Evolutionary conservation across 2,113 vertebrate genomes (phyloP).

Genomic region (Chrysochloris asiatica): DNA sequence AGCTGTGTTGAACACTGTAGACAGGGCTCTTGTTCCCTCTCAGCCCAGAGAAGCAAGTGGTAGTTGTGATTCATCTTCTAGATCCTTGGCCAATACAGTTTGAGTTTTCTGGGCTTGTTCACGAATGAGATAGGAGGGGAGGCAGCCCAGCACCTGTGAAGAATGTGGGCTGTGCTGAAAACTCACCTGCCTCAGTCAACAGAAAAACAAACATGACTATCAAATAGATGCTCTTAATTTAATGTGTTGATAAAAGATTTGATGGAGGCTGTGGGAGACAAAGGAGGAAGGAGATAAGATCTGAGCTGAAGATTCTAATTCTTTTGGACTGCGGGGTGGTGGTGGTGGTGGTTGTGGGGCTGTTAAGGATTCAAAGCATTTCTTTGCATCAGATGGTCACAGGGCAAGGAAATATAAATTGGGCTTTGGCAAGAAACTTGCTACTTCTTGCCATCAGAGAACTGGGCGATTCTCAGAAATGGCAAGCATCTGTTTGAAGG

Average conservation of each 20-base stretch:
- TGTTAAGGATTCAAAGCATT: constrained; percentile 51
- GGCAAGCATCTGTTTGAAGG: constrained; percentile 67
- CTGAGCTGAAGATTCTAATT: constrained; percentile 1
- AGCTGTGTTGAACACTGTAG: neutral
- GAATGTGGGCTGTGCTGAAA: constrained; percentile 55
- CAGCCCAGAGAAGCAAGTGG: constrained; percentile 59
- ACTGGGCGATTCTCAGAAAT: constrained; percentile 50
- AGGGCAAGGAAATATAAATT: constrained; percentile 54
- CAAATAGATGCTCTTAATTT: neutral
- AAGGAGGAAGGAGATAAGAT: neutral
- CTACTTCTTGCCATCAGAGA: constrained; percentile 53
- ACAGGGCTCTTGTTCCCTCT: neutral
- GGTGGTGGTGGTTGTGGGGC: too few species aligned
- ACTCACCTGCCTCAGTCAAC: neutral
- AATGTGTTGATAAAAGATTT: neutral
- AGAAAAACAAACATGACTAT: neutral
- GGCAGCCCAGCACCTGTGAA: constrained; percentile 37
- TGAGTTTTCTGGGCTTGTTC: constrained; percentile 17
- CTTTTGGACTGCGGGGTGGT: neutral
- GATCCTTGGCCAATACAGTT: constrained; percentile 47
- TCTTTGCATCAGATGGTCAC: constrained; percentile 21
- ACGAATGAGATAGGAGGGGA: neutral
- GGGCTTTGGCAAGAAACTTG: constrained; percentile 58
- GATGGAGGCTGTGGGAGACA: neutral
- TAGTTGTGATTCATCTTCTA: constrained; percentile 47